phyloP scores from a whole-genome alignment of 2,888 invertebrate species.

The Hyppa rectilinea region DNA sequence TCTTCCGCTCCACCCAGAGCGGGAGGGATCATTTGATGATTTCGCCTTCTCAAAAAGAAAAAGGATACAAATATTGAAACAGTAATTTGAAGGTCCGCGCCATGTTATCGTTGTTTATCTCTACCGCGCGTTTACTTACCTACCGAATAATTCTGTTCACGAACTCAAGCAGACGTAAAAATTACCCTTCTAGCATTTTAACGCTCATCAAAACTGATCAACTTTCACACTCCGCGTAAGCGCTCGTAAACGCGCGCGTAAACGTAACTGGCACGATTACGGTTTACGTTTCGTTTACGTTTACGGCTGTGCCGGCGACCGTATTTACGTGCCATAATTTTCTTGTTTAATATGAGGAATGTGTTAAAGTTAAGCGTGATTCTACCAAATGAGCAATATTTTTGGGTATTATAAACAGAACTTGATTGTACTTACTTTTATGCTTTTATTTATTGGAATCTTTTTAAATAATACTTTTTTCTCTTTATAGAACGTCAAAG shows the following conservation, averaged over 20 bases:
- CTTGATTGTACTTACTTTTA: not conserved
- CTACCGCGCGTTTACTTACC: no score
- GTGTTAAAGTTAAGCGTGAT: constrained; percentile 41
- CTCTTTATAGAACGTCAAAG: no score
- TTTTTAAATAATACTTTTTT: not conserved
- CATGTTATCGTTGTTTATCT: no score
- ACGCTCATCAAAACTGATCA: constrained; percentile 59
- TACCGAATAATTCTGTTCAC: constrained; percentile 28
- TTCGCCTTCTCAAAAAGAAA: no score
- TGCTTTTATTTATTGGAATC: not conserved
- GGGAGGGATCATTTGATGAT: no score
- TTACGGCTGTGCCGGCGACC: constrained; percentile 69
- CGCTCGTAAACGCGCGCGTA: constrained; percentile 73
- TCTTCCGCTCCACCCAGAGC: no score
- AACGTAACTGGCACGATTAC: constrained; percentile 70
- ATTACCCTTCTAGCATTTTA: constrained; percentile 39
- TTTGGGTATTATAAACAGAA: constrained; percentile 13
- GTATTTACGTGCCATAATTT: constrained; percentile 70
- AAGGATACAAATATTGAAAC: no score
- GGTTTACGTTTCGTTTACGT: constrained; percentile 75
- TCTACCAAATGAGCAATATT: constrained; percentile 27
- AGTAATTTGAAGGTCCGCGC: no score
- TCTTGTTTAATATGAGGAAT: constrained; percentile 57
- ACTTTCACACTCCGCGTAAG: constrained; percentile 62
- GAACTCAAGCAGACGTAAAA: constrained; percentile 38